Evolutionary conservation across 1,140 invertebrate genomes (phyloP).

Genomic region (Drosophila sechellia): DNA sequence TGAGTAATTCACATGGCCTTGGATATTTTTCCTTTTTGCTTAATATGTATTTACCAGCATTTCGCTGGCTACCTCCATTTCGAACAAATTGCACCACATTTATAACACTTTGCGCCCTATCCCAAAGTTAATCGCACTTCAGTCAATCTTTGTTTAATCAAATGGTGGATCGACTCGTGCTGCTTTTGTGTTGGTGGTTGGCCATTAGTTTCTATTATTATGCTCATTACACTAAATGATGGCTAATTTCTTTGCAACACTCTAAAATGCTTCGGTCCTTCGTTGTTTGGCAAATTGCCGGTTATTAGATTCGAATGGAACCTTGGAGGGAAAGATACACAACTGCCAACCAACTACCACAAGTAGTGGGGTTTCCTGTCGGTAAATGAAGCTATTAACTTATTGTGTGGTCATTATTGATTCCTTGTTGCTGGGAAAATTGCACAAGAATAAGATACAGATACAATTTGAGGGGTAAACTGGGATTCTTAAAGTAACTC

Average conservation of each 20-base stretch:
- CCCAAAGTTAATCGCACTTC: constrained; percentile 62
- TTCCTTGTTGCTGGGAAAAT: neutral
- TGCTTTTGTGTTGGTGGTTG: constrained; percentile 12
- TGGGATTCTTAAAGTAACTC: neutral
- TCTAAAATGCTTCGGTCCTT: constrained; percentile 58
- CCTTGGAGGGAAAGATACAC: constrained; percentile 2
- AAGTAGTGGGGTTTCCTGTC: constrained; percentile 6
- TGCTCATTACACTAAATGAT: constrained; percentile 77
- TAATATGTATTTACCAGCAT: constrained; percentile 63
- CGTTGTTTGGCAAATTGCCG: constrained; percentile 70
- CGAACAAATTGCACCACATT: constrained; percentile 66
- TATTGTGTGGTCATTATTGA: constrained; percentile 35
- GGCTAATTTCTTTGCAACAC: constrained; percentile 80
- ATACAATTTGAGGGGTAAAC: no score
- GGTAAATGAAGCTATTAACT: constrained; percentile 27
- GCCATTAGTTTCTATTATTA: constrained; percentile 78
- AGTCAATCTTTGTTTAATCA: constrained; percentile 80
- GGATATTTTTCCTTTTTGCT: constrained; percentile 37
- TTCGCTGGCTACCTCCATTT: constrained; percentile 15
- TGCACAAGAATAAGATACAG: neutral
- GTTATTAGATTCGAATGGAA: constrained; percentile 54
- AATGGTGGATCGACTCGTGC: constrained; percentile 32
- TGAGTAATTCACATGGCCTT: constrained; percentile 60
- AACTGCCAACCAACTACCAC: constrained; percentile 17
- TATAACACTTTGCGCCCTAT: constrained; percentile 66